Base-by-base conservation (phyloP, 30 jellyfish, hydroid and myxozoan species). In the Morbakka virulenta region DNA sequence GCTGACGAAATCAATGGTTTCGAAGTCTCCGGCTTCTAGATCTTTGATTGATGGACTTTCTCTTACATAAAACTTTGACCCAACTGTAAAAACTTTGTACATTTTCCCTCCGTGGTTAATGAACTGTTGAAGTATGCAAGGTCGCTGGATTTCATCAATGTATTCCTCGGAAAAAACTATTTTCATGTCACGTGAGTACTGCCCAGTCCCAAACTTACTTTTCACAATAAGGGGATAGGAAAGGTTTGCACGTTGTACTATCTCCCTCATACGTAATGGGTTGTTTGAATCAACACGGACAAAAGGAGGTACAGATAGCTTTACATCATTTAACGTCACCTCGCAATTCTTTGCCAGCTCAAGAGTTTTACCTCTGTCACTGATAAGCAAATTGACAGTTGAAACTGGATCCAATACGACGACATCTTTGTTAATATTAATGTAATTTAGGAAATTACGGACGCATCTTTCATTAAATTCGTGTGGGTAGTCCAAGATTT, bases 11-110 rank as follows among this genome's bases (percentile, higher is more conserved):
- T 63, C 68, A 9, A 81, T 80, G 1, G 96, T 49, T 14, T 65
- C 75, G 62, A 50, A 64, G 4, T 24, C 14, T 0, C 98, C 95
- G 21, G 91, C 84, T 28, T 64, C 87, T 32, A 86, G 69, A 64
- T 93, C 71, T 52, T 67, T 81, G 14, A 93, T 91, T 3, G 99
- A 93, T 32, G 99, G 99, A 48, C 99, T 72, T 70, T 86, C 96
- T 84, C 87, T 71, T 22, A 93, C 49, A 47, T 87, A 81, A 77
- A 50, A 65, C 51, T 86, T 65, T 9, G 61, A 76, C 2, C 94
- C 99, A 36, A 81, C 77, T 50, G 89, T 74, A 35, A 81, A 95
- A 25, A 93, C 69, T 74, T 93, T 93, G 73, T 80, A 65, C 89
- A 93, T 69, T 21, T 32, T 61, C 1, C 97, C 88, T 66, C 89